phyloP scores from a whole-genome alignment of 2,888 invertebrate genomes.

The Globia sparganii region DNA sequence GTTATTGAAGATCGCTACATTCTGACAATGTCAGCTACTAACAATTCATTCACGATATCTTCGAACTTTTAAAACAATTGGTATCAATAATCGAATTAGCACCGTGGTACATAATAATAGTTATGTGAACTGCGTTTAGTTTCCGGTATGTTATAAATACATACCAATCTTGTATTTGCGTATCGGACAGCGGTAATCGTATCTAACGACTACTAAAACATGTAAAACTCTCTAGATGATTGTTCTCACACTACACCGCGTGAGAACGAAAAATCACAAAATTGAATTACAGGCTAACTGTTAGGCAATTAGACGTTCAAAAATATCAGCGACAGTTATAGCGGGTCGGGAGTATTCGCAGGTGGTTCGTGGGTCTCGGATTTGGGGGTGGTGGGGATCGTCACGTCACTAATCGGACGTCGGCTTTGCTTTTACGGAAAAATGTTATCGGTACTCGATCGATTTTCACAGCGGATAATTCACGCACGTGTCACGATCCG shows the following conservation, averaged over 20 bases:
- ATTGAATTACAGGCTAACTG: constrained; percentile 84
- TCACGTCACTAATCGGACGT: constrained; percentile 84
- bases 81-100: constrained; percentile 67
- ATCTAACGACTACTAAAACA: constrained; percentile 78
- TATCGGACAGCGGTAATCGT: constrained; percentile 81
- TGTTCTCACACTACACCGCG: constrained; percentile 86
- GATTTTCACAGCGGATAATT: constrained; percentile 89
- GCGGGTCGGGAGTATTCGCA: constrained; percentile 80
- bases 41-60: constrained; percentile 50
- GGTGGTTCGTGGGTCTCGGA: constrained; percentile 87
- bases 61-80: constrained; percentile 60
- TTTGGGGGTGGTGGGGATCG: constrained; percentile 82
- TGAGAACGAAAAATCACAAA: constrained; percentile 86
- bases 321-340: constrained; percentile 85
- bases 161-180: constrained; percentile 78
- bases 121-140: constrained; percentile 64
- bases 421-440: constrained; percentile 83
- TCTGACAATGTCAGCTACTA: constrained; percentile 47
- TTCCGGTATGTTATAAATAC: constrained; percentile 72
- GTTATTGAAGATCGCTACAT: constrained; percentile 35
- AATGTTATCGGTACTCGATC: constrained; percentile 82
- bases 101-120: constrained; percentile 67
- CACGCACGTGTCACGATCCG: constrained; percentile 86
- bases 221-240: constrained; percentile 78
- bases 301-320: constrained; percentile 85